Percentiles rank a stretch among this genome's conserved stretches.
Evolutionary conservation across 2,888 invertebrate species (phyloP).

Genomic region (Luperina nickerlii): DNA sequence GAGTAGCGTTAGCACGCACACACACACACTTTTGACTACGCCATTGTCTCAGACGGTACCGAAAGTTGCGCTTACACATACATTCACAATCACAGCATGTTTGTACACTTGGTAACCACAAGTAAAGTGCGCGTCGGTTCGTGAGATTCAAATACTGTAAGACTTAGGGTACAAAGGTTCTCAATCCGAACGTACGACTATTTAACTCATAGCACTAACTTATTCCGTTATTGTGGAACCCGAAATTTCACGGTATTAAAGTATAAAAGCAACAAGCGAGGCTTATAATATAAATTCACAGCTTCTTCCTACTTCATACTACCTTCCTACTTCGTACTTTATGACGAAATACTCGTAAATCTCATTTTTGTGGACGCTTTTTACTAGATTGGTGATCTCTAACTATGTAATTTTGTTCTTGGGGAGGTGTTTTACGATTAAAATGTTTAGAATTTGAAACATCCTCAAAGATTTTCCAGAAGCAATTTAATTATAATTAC

Average conservation of each 20-base stretch:
- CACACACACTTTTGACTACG: not conserved
- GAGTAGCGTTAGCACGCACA: not conserved
- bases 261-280: slow-evolving; percentile 58
- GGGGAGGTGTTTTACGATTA: no score
- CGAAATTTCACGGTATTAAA: slow-evolving; percentile 45
- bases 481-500: not conserved
- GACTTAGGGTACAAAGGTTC: slow-evolving; percentile 9
- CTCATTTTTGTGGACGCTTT: slow-evolving; percentile 32
- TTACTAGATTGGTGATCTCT: slow-evolving; percentile 27
- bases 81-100: not conserved
- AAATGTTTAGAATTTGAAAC: not conserved
- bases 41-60: not conserved
- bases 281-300: slow-evolving; percentile 51
- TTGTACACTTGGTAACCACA: not conserved
- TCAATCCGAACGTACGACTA: slow-evolving; percentile 27
- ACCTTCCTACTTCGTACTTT: slow-evolving; percentile 40
- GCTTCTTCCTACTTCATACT: slow-evolving; percentile 35
- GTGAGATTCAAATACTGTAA: not conserved
- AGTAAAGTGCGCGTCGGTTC: not conserved
- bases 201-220: slow-evolving; percentile 65
- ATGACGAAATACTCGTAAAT: slow-evolving; percentile 50
- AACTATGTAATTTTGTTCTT: not conserved
- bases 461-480: not conserved
- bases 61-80: not conserved
- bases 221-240: slow-evolving; percentile 52